phyloP scores from a whole-genome alignment of 2,888 invertebrate species.

The Morinoia aosen region DNA sequence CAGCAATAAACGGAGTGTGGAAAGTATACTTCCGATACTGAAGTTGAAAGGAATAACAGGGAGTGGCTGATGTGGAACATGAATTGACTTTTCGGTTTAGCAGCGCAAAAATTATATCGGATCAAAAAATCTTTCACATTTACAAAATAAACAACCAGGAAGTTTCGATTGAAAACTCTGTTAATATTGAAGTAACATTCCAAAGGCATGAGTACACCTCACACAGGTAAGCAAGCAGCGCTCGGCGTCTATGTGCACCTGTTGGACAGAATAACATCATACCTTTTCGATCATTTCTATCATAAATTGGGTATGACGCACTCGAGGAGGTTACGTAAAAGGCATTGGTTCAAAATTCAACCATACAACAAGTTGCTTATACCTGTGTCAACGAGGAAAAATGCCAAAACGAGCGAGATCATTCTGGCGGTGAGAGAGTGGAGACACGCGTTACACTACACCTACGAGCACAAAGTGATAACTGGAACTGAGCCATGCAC shows the following conservation, averaged over 20 bases:
- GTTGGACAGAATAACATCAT: not conserved
- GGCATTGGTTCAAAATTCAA: not conserved
- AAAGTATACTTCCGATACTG: not conserved
- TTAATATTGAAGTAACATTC: not conserved
- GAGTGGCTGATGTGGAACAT: not conserved
- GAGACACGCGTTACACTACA: not conserved
- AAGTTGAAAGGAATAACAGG: not conserved
- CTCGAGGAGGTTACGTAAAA: not conserved
- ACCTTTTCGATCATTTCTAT: not conserved
- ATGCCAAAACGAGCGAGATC: not conserved
- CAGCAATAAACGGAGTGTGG: not conserved
- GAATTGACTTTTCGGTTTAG: not conserved
- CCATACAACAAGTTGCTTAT: not conserved
- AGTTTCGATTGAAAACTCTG: not conserved
- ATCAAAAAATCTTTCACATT: not conserved
- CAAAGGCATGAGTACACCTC: not conserved
- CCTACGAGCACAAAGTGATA: not conserved
- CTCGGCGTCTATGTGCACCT: not conserved
- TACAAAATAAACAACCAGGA: not conserved
- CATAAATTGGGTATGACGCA: not conserved
- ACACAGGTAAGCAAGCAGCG: conserved; percentile 31
- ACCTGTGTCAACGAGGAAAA: conserved; percentile 24
- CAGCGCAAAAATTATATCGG: not conserved
- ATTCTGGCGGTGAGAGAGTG: not conserved
- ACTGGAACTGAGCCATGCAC: conserved; percentile 46